These are phyloP conservation scores for Ageneiosus marmoratus DNA, from an alignment of 2,113 vertebrate species.

Conservation along the genomic window DNA sequence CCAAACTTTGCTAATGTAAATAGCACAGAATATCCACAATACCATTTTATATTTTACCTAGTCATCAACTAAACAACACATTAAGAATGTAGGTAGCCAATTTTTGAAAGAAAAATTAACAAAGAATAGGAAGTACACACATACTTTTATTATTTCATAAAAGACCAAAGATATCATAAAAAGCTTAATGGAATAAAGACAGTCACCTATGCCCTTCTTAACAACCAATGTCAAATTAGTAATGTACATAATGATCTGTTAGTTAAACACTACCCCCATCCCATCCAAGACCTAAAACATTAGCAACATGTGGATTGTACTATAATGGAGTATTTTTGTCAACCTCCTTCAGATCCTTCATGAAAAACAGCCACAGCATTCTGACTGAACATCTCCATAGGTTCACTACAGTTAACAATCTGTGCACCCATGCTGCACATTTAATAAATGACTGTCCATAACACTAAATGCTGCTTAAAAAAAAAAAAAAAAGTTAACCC, in stretches of 20 bases:
- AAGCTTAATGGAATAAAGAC: not conserved
- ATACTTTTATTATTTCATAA: constrained; percentile 1
- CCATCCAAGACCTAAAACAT: not conserved
- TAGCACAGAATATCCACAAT: accelerated
- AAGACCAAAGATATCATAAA: not conserved
- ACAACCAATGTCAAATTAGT: not conserved
- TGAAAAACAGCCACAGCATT: not conserved
- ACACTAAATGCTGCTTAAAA: constrained; percentile 2
- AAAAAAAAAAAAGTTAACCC: not conserved
- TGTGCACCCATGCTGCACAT: not conserved
- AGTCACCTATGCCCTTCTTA: not conserved
- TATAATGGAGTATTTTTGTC: not conserved
- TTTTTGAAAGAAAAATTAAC: not conserved
- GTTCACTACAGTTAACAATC: not conserved
- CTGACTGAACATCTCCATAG: too few relatives aligned
- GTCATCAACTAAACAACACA: not conserved
- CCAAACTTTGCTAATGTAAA: not conserved
- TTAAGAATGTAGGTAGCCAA: not conserved
- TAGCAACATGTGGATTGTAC: not conserved
- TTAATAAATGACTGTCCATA: not conserved
- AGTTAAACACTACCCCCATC: too few relatives aligned
- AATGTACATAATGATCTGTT: not conserved
- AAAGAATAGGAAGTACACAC: not conserved
- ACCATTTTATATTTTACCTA: not conserved
- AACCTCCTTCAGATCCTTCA: not conserved